Base-by-base conservation (phyloP, 1,140 invertebrate species). In the Tetraneura akinire region DNA sequence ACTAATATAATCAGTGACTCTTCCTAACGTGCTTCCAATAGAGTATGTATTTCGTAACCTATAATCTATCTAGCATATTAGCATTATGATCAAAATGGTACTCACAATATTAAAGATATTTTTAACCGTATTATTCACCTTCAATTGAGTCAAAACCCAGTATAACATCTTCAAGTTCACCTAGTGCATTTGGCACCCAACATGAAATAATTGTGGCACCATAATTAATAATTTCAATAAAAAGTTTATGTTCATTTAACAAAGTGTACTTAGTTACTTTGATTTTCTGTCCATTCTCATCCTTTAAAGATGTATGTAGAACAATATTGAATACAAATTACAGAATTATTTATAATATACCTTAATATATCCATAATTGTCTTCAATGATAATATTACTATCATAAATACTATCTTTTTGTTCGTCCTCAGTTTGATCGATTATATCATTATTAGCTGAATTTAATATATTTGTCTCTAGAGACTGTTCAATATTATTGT, bases 11-110 rank as follows among this genome's bases (percentile, higher is more conserved):
- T 98, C 97, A 0, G 93, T 94, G 32, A 95, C 92, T 81, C 96
- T 88, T 6, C 97, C 97, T 53, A 98, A 87, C 0, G 94, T 92
- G 0, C 93, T 91, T 11, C 97, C 97, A 84, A 98, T 92, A 84
- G 97, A 96, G 0, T 91, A 91, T 83, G 91, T 91, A 23, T 87
- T 85, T 0, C 85, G 84, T 8, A 87, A 86, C 13, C 88, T 84
- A 84, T 94, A 94, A 6, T 90, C 90, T 90, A 49, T 13, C 14
- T 1, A 45, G 60, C 29, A 26, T 0, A 70, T 26, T 29, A 3
- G 47, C 2, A 70, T 47, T 47, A 47, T 23, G 11, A 32, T 66
- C 0, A 64, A 3, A 11, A 16, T 14, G 13, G 26, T 64, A 16
- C 9, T n/a, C 0, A 32, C 9, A 55, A 74, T n/a, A n/a, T n/a